Conservation (phyloP, 2,797 vertebrate genomes). For the Novumbra hubbsi region DNA sequence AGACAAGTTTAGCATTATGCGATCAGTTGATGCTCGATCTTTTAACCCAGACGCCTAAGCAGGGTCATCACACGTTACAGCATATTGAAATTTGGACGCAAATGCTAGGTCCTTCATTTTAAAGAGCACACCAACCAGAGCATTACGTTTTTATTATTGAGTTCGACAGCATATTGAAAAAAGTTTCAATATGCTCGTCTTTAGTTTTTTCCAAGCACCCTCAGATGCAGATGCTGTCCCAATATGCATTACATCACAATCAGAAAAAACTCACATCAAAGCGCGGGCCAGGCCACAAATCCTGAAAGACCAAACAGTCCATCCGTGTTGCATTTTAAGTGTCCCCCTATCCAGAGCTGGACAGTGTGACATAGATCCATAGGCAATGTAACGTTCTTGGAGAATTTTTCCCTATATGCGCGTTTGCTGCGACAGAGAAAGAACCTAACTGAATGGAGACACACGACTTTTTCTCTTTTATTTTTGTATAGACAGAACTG, state of each 20-base stretch:
- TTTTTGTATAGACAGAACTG: constrained; percentile 71
- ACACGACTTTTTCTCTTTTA: constrained; percentile 58
- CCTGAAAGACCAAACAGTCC: constrained; percentile 44
- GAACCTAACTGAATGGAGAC: constrained; percentile 54
- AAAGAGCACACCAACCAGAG: not conserved
- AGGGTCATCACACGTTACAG: too few relatives aligned
- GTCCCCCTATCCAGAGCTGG: constrained; percentile 34
- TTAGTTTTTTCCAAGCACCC: constrained; percentile 12
- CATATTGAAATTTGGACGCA: not conserved
- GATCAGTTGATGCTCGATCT: not conserved
- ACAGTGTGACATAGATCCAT: constrained; percentile 38
- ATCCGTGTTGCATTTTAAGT: constrained; percentile 32
- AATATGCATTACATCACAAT: constrained; percentile 18
- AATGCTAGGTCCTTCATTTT: not conserved
- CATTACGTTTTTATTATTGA: not conserved
- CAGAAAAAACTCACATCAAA: constrained; percentile 65
- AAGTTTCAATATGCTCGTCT: not conserved
- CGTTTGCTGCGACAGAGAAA: constrained; percentile 55
- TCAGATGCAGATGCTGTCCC: not conserved
- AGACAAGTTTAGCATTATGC: not conserved
- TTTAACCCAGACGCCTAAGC: not conserved
- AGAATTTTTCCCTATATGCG: constrained; percentile 48
- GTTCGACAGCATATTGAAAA: constrained; percentile 1
- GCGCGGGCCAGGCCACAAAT: constrained; percentile 47
- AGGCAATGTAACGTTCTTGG: constrained; percentile 44